phyloP scores from a whole-genome alignment of 2,888 invertebrate genomes.

The Doris montereyensis region DNA sequence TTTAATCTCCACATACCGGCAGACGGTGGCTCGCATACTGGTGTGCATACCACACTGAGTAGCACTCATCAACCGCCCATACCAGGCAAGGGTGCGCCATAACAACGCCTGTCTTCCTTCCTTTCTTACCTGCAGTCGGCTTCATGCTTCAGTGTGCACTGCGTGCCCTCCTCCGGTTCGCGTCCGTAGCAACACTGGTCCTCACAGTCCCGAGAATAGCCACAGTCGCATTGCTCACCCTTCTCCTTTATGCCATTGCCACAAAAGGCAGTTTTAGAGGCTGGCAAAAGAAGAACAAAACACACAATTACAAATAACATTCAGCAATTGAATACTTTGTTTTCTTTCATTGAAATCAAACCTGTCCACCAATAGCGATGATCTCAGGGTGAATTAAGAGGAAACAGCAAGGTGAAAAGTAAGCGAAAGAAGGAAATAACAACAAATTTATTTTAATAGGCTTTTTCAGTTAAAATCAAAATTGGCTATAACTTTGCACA shows the following conservation, averaged over 20 bases:
- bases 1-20: too few relatives aligned
- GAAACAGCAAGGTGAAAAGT: too few relatives aligned
- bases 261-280: slow-evolving; percentile 96
- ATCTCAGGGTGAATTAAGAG: not conserved
- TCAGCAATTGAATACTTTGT: not conserved
- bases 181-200: slow-evolving; percentile 86
- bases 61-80: too few relatives aligned
- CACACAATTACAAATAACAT: not conserved
- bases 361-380: not conserved
- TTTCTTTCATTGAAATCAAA: not conserved
- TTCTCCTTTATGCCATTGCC: slow-evolving; percentile 99
- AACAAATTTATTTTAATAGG: not conserved
- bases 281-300: slow-evolving; percentile 74
- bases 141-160: slow-evolving; percentile 55
- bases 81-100: too few relatives aligned
- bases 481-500: too few relatives aligned
- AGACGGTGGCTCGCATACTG: too few relatives aligned
- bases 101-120: too few relatives aligned
- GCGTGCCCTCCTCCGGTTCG: slow-evolving; percentile 78
- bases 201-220: slow-evolving; percentile 84
- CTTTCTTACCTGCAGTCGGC: slow-evolving; percentile 62
- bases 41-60: too few relatives aligned
- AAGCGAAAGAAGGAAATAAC: too few relatives aligned
- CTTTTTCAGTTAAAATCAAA: not conserved
- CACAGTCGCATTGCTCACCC: slow-evolving; percentile 99